Base-by-base conservation (phyloP, 2,797 vertebrate species). In the Coregonus sp. region DNA sequence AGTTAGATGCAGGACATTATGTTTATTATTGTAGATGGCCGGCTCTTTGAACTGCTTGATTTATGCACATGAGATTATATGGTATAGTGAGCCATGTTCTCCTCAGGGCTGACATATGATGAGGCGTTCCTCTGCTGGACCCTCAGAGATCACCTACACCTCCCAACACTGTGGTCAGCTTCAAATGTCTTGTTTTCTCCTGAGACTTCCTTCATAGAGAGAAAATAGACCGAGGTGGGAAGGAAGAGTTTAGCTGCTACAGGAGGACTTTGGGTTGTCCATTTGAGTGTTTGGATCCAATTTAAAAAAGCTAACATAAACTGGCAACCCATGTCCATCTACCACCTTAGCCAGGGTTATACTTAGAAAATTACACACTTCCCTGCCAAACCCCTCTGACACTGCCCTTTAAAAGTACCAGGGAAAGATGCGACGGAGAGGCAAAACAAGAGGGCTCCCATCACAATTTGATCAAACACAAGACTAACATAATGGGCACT, bases 301-400 rank as follows among this genome's bases (percentile, higher is more conserved):
- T 80, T 78, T 81, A 56, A 84, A 81, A 75, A 79, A 75, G 83
- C 82, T 86, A 88, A 84, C 73, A 75, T 72, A 77, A 84, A 86
- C 82, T 85, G 86, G 88, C 88, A 86, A 77, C 70, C 18, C 73
- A 69, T 78, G 84, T 84, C 84, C 68, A 79, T 87, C 84, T 78
- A 75, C 83, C 83, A 80, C 80, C 52, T 16, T 82, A 91, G 89
- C 87, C 89, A 89, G 84, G 70, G 87, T 91, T 94, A 94, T 91
- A 94, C 89, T 94, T 94, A 94, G 93, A 92, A 92, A 93, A 94
- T 93, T 89, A 93, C 91, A 95, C 85, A 85, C 79, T 89, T 84
- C 74, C 72, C 76, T 87, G 88, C 90, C 93, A 92, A 86, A 79
- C 78, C 72, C 61, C 79, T 77, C 85, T 81, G 86, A 86, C 74